phyloP scores from a whole-genome alignment of 2,113 vertebrate species.

The Illadopsis cleaveri region DNA sequence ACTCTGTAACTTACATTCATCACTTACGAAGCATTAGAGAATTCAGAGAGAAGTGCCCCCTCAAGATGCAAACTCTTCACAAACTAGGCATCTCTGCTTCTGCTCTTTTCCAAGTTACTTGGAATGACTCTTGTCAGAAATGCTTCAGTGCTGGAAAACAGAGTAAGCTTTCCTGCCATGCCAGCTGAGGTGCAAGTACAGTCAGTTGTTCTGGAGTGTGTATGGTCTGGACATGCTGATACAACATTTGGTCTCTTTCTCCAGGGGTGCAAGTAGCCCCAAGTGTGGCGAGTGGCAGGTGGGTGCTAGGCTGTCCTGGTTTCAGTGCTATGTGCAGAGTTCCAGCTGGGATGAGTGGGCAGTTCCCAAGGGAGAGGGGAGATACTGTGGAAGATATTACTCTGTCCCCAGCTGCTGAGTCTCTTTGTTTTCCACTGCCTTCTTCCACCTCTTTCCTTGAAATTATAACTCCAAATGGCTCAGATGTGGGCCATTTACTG shows the following conservation, averaged over 20 bases:
- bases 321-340: neutral
- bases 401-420: neutral
- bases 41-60: neutral
- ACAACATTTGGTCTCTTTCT: neutral
- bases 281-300: neutral
- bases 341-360: neutral
- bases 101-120: neutral
- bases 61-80: neutral
- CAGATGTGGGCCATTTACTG: constrained; percentile 24
- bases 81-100: neutral
- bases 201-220: neutral
- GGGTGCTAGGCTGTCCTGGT: neutral
- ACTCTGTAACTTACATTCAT: neutral
- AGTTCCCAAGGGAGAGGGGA: neutral
- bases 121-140: neutral
- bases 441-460: constrained; percentile 20
- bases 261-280: neutral
- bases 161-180: neutral
- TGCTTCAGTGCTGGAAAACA: neutral
- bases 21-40: neutral
- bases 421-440: constrained; percentile 13
- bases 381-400: neutral
- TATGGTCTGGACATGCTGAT: neutral
- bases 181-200: neutral
- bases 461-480: constrained; percentile 25